Conservation (phyloP, 1,140 invertebrate species). For the Hycleus phaleratus region DNA sequence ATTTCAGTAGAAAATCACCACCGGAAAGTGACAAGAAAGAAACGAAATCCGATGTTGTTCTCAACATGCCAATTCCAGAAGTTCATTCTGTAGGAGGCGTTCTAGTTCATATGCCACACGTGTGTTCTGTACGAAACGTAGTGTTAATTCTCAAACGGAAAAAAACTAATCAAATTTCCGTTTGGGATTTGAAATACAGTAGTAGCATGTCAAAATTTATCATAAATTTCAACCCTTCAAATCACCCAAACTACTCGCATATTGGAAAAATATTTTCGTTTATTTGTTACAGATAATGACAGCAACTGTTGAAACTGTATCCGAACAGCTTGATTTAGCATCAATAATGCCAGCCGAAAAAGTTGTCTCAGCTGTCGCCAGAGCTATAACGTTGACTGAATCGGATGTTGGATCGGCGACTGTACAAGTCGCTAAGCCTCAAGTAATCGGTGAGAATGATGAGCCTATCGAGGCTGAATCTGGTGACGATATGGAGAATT, state of each 20-base stretch:
- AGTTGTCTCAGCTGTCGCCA: slow-evolving; percentile 70
- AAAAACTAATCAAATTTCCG: slow-evolving; percentile 12
- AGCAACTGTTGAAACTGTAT: slow-evolving; percentile 86
- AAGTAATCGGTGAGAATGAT: slow-evolving; percentile 62
- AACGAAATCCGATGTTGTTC: slow-evolving; percentile 52
- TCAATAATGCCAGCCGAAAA: slow-evolving; percentile 75
- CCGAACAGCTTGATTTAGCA: slow-evolving; percentile 77
- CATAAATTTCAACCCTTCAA: slow-evolving; percentile 2
- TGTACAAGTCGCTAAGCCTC: slow-evolving; percentile 54
- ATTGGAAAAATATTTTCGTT: slow-evolving; percentile 3
- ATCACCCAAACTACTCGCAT: neutral
- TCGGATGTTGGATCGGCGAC: slow-evolving; percentile 72
- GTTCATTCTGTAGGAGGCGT: slow-evolving; percentile 72
- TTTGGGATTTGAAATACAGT: slow-evolving; percentile 19
- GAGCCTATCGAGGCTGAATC: slow-evolving; percentile 54
- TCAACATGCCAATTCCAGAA: slow-evolving; percentile 58
- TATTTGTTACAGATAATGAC: slow-evolving; percentile 72
- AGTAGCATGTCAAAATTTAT: slow-evolving; percentile 3
- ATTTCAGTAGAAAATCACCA: slow-evolving; percentile 53
- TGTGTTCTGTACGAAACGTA: slow-evolving; percentile 53
- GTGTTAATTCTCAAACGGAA: slow-evolving; percentile 28
- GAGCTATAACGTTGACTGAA: slow-evolving; percentile 81
- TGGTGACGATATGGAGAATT: slow-evolving; percentile 67
- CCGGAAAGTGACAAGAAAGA: slow-evolving; percentile 60
- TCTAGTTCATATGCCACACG: slow-evolving; percentile 83